phyloP scores from a whole-genome alignment of 2,797 vertebrate genomes.

The Siniperca obscura region DNA sequence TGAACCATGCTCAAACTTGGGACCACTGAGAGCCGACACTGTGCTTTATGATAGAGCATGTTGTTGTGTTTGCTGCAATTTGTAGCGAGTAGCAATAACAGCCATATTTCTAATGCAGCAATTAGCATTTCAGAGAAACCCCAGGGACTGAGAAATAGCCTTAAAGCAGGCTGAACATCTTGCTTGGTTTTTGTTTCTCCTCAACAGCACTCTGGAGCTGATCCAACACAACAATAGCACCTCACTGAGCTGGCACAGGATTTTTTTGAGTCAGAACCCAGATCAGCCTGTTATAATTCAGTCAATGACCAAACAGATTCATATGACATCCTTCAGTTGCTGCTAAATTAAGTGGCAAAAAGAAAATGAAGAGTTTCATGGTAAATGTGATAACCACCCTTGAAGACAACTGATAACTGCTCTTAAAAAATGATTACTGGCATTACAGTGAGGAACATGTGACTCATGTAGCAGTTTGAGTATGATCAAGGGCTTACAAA shows the following conservation, averaged over 20 bases:
- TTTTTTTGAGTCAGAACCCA: constrained; percentile 66
- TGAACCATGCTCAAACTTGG: constrained; percentile 69
- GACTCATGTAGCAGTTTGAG: constrained; percentile 42
- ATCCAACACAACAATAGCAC: constrained; percentile 71
- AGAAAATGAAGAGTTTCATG: constrained; percentile 46
- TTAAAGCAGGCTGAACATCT: constrained; percentile 73
- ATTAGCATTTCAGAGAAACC: constrained; percentile 78
- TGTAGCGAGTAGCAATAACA: constrained; percentile 71
- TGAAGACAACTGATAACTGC: constrained; percentile 38
- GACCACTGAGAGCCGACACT: constrained; percentile 59
- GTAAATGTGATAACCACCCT: constrained; percentile 37
- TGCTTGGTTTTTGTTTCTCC: constrained; percentile 73
- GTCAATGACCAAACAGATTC: constrained; percentile 55
- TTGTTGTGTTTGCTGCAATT: constrained; percentile 80
- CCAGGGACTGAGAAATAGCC: constrained; percentile 72
- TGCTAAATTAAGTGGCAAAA: constrained; percentile 57
- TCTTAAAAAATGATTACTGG: constrained; percentile 47
- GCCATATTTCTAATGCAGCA: constrained; percentile 79
- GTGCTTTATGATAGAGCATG: constrained; percentile 71
- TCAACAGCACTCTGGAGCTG: constrained; percentile 54
- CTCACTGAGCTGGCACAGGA: constrained; percentile 61
- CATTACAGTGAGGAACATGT: constrained; percentile 31
- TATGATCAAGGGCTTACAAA: constrained; percentile 39
- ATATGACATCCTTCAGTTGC: constrained; percentile 39
- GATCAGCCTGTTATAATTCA: constrained; percentile 67